These are phyloP conservation scores for Acropora yongei DNA, from an alignment of 64 coral and sea anemone species.

Conservation along the genomic window DNA sequence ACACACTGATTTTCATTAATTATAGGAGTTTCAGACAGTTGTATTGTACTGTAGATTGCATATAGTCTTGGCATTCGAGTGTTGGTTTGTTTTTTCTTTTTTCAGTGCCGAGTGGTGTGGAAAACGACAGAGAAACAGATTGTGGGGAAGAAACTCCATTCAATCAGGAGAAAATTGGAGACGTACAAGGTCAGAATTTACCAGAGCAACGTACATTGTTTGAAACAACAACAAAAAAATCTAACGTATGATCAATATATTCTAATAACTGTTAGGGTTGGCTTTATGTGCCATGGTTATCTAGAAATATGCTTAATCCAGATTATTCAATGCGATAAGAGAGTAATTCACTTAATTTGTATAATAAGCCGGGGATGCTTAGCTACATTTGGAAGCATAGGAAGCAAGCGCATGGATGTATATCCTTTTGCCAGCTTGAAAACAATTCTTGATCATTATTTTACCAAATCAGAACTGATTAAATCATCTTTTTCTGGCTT, in stretches of 20 bases:
- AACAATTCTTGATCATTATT: not conserved
- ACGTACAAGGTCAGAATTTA: not conserved
- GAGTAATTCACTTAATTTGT: not conserved
- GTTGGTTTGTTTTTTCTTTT: slow-evolving; percentile 2
- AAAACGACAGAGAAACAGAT: not conserved
- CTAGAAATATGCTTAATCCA: not conserved
- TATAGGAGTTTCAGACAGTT: not conserved
- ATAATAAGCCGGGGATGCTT: not conserved
- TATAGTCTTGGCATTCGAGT: not conserved
- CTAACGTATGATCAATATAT: not conserved
- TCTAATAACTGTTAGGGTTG: not conserved
- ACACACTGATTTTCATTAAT: too few relatives aligned
- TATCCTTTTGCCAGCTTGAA: not conserved
- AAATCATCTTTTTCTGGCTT: not conserved
- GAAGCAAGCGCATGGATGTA: not conserved
- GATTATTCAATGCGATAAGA: not conserved
- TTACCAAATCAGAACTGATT: not conserved
- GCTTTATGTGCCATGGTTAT: not conserved
- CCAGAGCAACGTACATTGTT: not conserved
- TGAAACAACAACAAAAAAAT: not conserved
- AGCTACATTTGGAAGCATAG: not conserved
- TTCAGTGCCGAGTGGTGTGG: not conserved
- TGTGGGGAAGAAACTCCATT: not conserved
- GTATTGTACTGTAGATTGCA: not conserved
- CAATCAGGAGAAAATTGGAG: slow-evolving; percentile 6